phyloP scores from a whole-genome alignment of 1,140 invertebrate genomes.

The Saccostrea cuccullata region DNA sequence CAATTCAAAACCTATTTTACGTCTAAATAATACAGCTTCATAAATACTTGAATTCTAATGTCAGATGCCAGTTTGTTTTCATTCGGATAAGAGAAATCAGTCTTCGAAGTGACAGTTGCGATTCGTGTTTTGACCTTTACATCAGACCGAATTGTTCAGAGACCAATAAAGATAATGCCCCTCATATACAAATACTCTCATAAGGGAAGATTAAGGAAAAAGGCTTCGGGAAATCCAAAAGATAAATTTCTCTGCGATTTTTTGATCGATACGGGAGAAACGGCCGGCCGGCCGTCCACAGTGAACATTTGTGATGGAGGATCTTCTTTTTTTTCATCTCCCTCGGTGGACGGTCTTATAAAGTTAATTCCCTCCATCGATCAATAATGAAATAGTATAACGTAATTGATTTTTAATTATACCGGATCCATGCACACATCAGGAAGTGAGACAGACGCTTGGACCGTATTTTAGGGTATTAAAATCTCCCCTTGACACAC shows the following conservation, averaged over 20 bases:
- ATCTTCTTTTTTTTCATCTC: neutral
- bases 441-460: constrained; percentile 21
- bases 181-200: neutral
- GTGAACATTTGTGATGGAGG: neutral
- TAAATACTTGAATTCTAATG: too few relatives aligned
- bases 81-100: neutral
- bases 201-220: neutral
- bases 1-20: too few relatives aligned
- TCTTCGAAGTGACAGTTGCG: neutral
- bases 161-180: neutral
- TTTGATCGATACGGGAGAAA: constrained; percentile 12
- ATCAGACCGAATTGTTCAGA: neutral
- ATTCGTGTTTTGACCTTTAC: neutral
- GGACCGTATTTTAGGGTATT: neutral
- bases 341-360: neutral
- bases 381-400: constrained; percentile 32
- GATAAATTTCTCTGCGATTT: neutral
- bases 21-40: too few relatives aligned
- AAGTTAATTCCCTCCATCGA: neutral
- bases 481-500: neutral
- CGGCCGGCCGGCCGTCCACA: neutral
- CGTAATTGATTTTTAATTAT: constrained; percentile 25
- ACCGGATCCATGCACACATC: constrained; percentile 1
- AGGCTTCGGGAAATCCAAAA: neutral
- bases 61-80: too few relatives aligned